A percentile compares a stretch with the other conserved stretches of the same genome.
Conservation (phyloP, 2,113 vertebrate genomes). For the Crocuta crocuta region DNA sequence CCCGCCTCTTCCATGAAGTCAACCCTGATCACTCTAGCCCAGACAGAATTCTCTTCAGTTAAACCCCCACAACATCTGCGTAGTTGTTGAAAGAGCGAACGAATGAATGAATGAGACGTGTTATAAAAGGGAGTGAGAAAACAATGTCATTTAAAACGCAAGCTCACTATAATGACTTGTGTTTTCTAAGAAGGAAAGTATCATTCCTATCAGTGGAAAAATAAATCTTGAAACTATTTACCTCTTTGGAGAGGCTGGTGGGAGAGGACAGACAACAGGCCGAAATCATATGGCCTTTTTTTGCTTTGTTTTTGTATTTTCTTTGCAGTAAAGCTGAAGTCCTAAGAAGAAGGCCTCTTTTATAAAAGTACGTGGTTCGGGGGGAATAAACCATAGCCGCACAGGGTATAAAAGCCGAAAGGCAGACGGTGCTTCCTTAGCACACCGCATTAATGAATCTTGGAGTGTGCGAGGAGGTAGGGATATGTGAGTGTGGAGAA, state of each 20-base stretch:
- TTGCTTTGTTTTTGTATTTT: not conserved
- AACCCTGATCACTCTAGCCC: not conserved
- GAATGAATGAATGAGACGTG: not conserved
- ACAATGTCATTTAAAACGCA: not conserved
- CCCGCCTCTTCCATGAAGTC: not conserved
- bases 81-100: not conserved
- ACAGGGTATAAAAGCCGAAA: not conserved
- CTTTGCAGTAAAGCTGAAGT: not conserved
- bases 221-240: not conserved
- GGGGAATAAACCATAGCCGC: not conserved
- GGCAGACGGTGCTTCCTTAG: not conserved
- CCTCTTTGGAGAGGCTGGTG: not conserved
- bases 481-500: not conserved
- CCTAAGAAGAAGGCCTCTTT: not conserved
- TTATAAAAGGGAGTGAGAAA: not conserved
- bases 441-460: rapidly evolving
- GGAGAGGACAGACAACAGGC: not conserved
- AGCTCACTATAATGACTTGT: not conserved
- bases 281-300: not conserved
- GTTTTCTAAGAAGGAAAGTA: not conserved
- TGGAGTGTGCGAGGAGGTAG: not conserved
- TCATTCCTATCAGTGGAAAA: not conserved
- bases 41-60: not conserved
- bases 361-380: not conserved
- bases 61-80: not conserved